A percentile compares a stretch with the other conserved stretches of the same genome.
phyloP scores from a whole-genome alignment of 2,888 invertebrate genomes.

The Tiliacea aurago region DNA sequence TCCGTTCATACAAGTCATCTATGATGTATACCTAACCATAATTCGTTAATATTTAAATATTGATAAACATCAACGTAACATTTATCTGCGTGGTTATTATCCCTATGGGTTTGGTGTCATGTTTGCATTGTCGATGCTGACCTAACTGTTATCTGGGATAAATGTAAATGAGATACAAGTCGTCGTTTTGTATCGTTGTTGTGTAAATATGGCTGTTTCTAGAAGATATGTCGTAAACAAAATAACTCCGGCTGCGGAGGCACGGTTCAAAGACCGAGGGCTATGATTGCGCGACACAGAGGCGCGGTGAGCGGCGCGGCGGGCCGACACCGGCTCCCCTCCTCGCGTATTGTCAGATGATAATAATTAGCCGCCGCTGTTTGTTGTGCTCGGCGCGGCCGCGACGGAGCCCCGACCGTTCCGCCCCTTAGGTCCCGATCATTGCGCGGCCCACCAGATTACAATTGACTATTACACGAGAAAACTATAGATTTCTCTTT shows the following conservation, averaged over 20 bases:
- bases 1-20: background rate
- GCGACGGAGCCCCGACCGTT: constrained; percentile 33
- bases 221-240: constrained; percentile 78
- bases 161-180: constrained; percentile 8
- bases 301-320: constrained; percentile 63
- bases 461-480: constrained; percentile 40
- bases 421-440: constrained; percentile 32
- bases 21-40: background rate
- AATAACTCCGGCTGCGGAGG: constrained; percentile 69
- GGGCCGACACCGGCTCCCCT: constrained; percentile 64
- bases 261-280: constrained; percentile 84
- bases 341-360: constrained; percentile 66
- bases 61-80: background rate
- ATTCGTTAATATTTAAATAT: constrained; percentile 12
- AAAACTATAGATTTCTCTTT: constrained; percentile 71
- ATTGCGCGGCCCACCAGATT: constrained; percentile 65
- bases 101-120: constrained; percentile 3
- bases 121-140: constrained; percentile 13
- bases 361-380: constrained; percentile 65
- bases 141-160: background rate
- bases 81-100: constrained; percentile 14
- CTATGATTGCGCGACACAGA: constrained; percentile 67
- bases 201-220: constrained; percentile 63
- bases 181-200: constrained; percentile 31
- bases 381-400: constrained; percentile 61